Evolutionary conservation across 1,140 invertebrate species (phyloP).

Genomic region (Magallana angulata): DNA sequence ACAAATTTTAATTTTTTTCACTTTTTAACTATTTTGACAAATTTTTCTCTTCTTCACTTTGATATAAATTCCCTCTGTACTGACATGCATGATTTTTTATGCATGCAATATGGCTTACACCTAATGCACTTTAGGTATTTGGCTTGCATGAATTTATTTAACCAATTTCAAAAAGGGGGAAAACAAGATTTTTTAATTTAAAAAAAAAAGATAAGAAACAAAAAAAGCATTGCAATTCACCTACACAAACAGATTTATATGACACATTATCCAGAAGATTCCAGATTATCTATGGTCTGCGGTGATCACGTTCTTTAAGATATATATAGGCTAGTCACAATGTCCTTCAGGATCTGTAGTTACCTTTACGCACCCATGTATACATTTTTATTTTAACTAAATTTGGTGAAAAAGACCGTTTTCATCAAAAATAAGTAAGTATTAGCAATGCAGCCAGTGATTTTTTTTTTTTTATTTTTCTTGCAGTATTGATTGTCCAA

Average conservation of each 20-base stretch:
- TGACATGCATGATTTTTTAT: neutral
- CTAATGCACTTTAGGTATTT: constrained; percentile 24
- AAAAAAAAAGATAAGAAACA: neutral
- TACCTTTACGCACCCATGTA: neutral
- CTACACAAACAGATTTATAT: neutral
- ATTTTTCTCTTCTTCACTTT: neutral
- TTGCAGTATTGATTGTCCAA: no score
- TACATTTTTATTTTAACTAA: no score
- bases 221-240: neutral
- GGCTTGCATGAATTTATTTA: constrained; percentile 17
- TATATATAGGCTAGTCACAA: neutral
- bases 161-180: no score
- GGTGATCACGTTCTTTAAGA: neutral
- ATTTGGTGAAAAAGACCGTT: no score
- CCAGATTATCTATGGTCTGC: neutral
- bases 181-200: no score
- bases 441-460: no score
- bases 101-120: constrained; percentile 16
- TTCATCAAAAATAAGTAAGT: no score
- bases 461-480: no score
- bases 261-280: neutral
- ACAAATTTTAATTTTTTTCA: neutral
- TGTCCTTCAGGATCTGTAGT: neutral
- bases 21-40: neutral
- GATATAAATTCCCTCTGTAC: neutral